phyloP scores from a whole-genome alignment of 2,888 invertebrate genomes.

The Drosophila paranaensis region DNA sequence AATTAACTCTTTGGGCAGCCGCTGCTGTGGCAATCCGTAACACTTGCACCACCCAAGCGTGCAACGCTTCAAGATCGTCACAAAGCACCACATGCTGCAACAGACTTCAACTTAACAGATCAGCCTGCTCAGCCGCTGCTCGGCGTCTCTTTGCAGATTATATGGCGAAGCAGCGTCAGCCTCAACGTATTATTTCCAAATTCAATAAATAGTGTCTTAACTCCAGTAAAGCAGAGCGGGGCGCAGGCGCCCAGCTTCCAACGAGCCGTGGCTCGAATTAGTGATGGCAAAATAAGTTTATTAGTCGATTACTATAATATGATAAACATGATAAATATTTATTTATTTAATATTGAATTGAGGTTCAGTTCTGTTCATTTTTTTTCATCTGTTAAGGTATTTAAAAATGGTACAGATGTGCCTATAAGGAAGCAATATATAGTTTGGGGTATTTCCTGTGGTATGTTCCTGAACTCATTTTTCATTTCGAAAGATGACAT shows the following conservation, averaged over 20 bases:
- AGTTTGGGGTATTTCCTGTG: no score
- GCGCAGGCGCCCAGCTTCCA: not conserved
- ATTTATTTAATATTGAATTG: no score
- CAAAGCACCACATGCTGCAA: not conserved
- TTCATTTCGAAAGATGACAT: no score
- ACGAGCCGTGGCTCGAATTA: not conserved
- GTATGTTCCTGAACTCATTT: no score
- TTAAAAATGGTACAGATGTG: no score
- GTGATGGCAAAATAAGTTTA: no score
- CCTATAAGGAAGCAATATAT: no score
- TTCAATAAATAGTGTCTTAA: not conserved
- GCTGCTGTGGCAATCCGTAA: slow-evolving; percentile 18
- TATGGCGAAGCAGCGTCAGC: not conserved
- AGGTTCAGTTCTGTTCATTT: no score
- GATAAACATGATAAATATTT: no score
- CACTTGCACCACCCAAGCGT: slow-evolving; percentile 47
- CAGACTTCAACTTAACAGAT: not conserved
- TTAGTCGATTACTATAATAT: no score
- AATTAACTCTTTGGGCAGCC: slow-evolving; percentile 41
- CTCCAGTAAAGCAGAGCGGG: not conserved
- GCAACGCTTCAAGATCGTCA: slow-evolving; percentile 8
- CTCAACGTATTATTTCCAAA: slow-evolving; percentile 1
- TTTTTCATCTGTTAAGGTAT: no score
- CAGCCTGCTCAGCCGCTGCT: slow-evolving; percentile 1
- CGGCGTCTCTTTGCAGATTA: not conserved